phyloP scores from a whole-genome alignment of 2,888 invertebrate species.

The Polyommatus icarus region DNA sequence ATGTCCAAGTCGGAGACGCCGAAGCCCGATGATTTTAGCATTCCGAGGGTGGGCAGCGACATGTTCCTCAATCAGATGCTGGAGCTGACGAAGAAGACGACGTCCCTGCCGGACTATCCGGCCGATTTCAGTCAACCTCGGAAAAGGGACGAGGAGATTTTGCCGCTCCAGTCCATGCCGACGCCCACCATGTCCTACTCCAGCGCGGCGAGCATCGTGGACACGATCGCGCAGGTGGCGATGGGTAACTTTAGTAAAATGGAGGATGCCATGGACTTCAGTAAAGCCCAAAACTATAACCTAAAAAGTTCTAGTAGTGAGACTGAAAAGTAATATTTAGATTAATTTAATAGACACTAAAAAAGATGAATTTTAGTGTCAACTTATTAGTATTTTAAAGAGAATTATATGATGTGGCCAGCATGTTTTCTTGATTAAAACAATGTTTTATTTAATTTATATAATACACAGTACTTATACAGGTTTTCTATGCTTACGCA shows the following conservation, averaged over 20 bases:
- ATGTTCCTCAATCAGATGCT: conserved; percentile 78
- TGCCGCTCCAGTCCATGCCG: conserved; percentile 61
- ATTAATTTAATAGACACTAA: no score
- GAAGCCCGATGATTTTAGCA: conserved; percentile 73
- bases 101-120: conserved; percentile 70
- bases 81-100: conserved; percentile 76
- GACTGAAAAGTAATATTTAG: conserved; percentile 39
- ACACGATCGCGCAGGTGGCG: conserved; percentile 69
- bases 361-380: no score
- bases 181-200: conserved; percentile 73
- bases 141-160: conserved; percentile 78
- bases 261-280: conserved; percentile 68
- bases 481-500: no score
- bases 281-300: conserved; percentile 67
- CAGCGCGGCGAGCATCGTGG: conserved; percentile 63
- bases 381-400: neutral
- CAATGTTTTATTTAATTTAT: neutral
- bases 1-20: conserved; percentile 76
- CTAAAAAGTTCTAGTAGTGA: conserved; percentile 56
- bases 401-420: neutral
- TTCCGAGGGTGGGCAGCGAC: conserved; percentile 71
- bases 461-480: neutral
- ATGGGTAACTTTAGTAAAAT: conserved; percentile 70
- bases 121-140: conserved; percentile 77
- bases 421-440: no score